Evolutionary conservation across 92 coral and sea anemone species (phyloP).

Genomic region (Anthopleura xanthogrammica): DNA sequence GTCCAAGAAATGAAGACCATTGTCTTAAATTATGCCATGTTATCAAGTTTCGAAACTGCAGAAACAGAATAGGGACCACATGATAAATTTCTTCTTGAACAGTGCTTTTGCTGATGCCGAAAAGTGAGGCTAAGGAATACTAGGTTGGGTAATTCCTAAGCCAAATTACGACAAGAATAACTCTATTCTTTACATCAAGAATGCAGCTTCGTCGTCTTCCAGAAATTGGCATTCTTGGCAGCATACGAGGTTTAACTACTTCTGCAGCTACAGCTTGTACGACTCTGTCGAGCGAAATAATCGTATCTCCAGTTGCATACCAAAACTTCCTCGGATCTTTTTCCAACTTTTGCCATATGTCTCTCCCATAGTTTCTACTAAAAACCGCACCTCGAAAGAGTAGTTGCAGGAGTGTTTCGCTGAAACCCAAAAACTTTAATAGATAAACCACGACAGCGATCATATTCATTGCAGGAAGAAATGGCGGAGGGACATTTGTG

Average conservation of each 20-base stretch:
- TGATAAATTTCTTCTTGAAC: constrained; percentile 46
- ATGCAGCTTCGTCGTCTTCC: constrained; percentile 29
- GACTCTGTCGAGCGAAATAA: neutral
- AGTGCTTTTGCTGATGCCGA: constrained; percentile 38
- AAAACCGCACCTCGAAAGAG: neutral
- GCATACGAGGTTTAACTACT: constrained; percentile 6
- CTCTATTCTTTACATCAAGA: constrained; percentile 42
- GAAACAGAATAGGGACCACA: constrained; percentile 27
- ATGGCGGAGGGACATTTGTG: neutral
- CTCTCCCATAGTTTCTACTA: constrained; percentile 21
- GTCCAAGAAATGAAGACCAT: constrained; percentile 28
- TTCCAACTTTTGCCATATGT: constrained; percentile 13
- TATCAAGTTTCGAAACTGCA: constrained; percentile 17
- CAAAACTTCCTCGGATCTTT: constrained; percentile 22
- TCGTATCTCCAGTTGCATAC: constrained; percentile 38
- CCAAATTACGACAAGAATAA: constrained; percentile 37
- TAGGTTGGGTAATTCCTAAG: constrained; percentile 23
- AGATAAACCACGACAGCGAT: neutral
- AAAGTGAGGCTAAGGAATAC: constrained; percentile 20
- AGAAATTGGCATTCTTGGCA: constrained; percentile 18
- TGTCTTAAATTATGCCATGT: constrained; percentile 18
- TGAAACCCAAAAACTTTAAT: neutral
- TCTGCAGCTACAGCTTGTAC: neutral
- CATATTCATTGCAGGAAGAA: neutral
- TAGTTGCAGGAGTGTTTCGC: neutral